phyloP scores from a whole-genome alignment of 2,888 invertebrate genomes.

The Bombylius major region DNA sequence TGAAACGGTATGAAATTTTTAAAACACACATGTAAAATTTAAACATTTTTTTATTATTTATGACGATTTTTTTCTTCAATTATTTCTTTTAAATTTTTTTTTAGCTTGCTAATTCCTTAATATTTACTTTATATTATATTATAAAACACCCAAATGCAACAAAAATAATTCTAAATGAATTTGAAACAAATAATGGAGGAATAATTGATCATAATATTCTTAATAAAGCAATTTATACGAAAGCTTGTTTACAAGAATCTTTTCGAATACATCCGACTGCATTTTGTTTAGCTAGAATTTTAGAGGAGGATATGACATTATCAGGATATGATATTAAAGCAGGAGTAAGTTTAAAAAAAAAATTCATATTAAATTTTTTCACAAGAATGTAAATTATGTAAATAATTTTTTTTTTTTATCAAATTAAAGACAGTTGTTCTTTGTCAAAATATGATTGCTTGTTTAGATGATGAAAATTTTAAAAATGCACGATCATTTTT shows the following conservation, averaged over 20 bases:
- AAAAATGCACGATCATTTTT: constrained; percentile 52
- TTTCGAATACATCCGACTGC: constrained; percentile 57
- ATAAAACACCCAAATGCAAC: constrained; percentile 56
- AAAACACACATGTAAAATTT: no score
- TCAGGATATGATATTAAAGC: constrained; percentile 55
- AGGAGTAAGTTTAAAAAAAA: constrained; percentile 44
- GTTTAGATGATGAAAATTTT: constrained; percentile 63
- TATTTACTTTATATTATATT: constrained; percentile 63
- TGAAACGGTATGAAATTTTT: constrained; percentile 49
- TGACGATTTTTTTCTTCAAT: background rate
- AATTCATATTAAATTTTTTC: no score
- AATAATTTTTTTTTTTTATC: no score
- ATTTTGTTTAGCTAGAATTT: constrained; percentile 62
- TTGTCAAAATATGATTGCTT: constrained; percentile 73
- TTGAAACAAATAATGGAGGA: constrained; percentile 42
- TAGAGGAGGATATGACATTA: constrained; percentile 57
- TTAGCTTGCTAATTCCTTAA: constrained; percentile 69
- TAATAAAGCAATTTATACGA: constrained; percentile 56
- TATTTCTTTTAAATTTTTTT: background rate
- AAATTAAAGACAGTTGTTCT: constrained; percentile 54
- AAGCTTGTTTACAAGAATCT: constrained; percentile 66
- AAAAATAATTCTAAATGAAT: constrained; percentile 50
- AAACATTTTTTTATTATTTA: no score
- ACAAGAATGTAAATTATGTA: no score
- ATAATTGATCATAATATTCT: constrained; percentile 46